A percentile compares a stretch with the other conserved stretches of the same genome.
Conservation (phyloP, 2,888 invertebrate genomes). For the Catocala sponsa region DNA sequence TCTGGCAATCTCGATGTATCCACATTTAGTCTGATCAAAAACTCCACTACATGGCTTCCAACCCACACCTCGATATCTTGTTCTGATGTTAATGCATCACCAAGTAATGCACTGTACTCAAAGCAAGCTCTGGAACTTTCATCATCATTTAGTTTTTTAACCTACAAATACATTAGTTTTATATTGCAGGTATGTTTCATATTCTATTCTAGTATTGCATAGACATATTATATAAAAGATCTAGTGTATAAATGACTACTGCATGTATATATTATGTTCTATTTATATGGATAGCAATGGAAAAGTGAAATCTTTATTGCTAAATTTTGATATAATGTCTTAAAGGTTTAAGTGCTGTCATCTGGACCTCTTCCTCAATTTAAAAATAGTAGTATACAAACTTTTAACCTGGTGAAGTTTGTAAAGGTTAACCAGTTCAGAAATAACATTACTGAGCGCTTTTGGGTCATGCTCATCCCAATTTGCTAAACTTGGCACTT, state of each 20-base stretch:
- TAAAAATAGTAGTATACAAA: background rate
- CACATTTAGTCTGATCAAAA: slow-evolving; percentile 90
- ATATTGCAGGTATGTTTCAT: no score
- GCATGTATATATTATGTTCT: no score
- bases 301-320: no score
- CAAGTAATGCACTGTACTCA: slow-evolving; percentile 90
- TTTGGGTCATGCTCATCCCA: slow-evolving; percentile 90
- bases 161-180: slow-evolving; percentile 58
- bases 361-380: no score
- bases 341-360: no score
- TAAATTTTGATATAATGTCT: no score
- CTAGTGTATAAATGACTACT: no score
- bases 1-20: slow-evolving; percentile 90
- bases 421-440: slow-evolving; percentile 89
- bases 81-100: slow-evolving; percentile 82
- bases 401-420: slow-evolving; percentile 89
- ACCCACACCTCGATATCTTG: slow-evolving; percentile 91
- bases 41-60: slow-evolving; percentile 88
- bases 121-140: slow-evolving; percentile 87
- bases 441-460: slow-evolving; percentile 88
- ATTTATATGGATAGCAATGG: no score
- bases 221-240: no score
- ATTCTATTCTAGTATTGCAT: no score
- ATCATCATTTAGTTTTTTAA: slow-evolving; percentile 83
- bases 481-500: slow-evolving; percentile 88